Evolutionary conservation across 1,140 invertebrate genomes (phyloP).

Genomic region (Condylostylus longicornis): DNA sequence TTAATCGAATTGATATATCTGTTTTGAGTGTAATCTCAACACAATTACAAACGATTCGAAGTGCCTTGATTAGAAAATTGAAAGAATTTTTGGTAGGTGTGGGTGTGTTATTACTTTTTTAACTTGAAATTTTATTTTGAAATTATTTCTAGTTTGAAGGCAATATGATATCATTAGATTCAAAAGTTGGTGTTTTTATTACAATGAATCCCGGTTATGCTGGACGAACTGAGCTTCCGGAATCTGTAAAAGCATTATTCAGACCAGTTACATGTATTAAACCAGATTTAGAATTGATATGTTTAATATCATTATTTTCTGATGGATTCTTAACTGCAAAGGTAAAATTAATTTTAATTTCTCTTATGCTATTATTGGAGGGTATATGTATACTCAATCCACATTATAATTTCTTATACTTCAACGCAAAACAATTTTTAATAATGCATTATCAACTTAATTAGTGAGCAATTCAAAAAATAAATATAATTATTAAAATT

Average conservation of each 20-base stretch:
- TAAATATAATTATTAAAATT: no score
- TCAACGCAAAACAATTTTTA: no score
- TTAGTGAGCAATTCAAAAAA: no score
- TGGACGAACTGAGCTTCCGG: slow-evolving; percentile 73
- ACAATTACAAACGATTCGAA: slow-evolving; percentile 75
- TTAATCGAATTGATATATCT: slow-evolving; percentile 79
- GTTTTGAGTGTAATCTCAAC: slow-evolving; percentile 83
- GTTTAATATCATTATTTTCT: slow-evolving; percentile 79
- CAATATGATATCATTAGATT: slow-evolving; percentile 63
- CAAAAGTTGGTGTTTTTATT: slow-evolving; percentile 79
- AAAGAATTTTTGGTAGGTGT: slow-evolving; percentile 51
- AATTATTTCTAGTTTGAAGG: slow-evolving; percentile 56
- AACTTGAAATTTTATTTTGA: neutral
- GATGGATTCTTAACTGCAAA: slow-evolving; percentile 78
- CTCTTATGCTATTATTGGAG: neutral
- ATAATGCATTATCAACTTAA: no score
- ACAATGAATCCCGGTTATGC: slow-evolving; percentile 90
- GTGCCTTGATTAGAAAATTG: slow-evolving; percentile 57
- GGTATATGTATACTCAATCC: neutral
- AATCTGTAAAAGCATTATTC: slow-evolving; percentile 81
- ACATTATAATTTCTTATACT: no score
- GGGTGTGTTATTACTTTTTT: neutral
- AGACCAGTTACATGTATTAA: slow-evolving; percentile 78
- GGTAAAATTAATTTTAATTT: no score
- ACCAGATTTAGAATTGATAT: slow-evolving; percentile 80